These are phyloP conservation scores for Melanotaenia pygmaea DNA, from an alignment of 2,797 vertebrate genomes.

Conservation along the genomic window DNA sequence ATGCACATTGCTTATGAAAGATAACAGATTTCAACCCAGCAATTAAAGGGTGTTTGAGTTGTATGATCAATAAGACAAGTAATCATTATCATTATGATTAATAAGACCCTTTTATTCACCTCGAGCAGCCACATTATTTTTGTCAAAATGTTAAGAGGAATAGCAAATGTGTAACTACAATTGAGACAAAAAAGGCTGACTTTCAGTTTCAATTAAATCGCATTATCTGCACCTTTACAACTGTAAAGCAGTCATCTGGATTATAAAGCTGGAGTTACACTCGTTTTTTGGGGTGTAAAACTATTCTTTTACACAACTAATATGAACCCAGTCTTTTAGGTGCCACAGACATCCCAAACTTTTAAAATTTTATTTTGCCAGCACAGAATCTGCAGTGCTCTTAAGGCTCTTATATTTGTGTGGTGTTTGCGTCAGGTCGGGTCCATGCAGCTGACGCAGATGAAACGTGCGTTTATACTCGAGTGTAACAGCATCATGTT, in stretches of 20 bases:
- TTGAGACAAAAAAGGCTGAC: constrained; percentile 9
- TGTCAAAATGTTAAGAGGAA: neutral
- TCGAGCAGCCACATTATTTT: neutral
- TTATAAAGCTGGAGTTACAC: no score
- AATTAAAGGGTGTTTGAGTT: neutral
- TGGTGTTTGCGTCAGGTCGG: no score
- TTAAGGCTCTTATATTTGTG: no score
- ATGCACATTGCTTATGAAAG: neutral
- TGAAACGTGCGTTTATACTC: no score
- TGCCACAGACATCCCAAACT: no score
- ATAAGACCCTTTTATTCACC: neutral
- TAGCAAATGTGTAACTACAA: neutral
- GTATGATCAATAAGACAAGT: neutral
- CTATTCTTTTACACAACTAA: no score
- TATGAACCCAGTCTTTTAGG: no score
- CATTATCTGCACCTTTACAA: constrained; percentile 18
- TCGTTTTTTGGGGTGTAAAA: no score
- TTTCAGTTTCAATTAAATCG: neutral
- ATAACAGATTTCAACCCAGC: neutral
- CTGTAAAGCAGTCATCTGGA: constrained; percentile 34
- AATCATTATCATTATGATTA: neutral
- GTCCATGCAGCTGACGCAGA: no score
- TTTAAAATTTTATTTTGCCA: no score
- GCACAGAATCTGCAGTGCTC: no score
- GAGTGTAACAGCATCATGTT: no score